Evolutionary conservation across 2,888 invertebrate species (phyloP), one percentile per base, ranked within the genome.

Genomic region (Calameuta idolon): DNA sequence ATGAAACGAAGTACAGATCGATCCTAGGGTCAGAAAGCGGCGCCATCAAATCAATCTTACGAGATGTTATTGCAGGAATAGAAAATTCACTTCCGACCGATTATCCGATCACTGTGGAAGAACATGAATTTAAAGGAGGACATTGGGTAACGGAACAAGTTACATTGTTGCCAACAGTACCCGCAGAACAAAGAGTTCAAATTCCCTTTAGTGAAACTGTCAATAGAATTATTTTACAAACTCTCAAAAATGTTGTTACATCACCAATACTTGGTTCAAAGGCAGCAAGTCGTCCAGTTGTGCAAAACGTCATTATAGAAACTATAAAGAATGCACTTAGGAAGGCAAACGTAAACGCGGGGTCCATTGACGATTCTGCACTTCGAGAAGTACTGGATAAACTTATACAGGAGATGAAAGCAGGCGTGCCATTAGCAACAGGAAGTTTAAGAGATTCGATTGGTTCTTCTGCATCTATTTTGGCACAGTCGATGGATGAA

Each of bases 241-340:
- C 37, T 34, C 74, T 87, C 4, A 81, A 74, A 34, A 71, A 76
- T 1, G 69, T 87, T 55, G n/a, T 85, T 11, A 74, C 74, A 0
- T 77, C 80, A 34, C 83, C 88, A 12, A 83, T 78, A 12, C 73
- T 89, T 1, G 81, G 81, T 11, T 34, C 81, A 73, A 76, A 85
- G 69, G 80, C 81, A 1, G 82, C 80, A 0, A 79, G 74, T 11
- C 77, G 85, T 0, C 84, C 84, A 0, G 35, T 81, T 1, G 82
- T 87, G 0, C 83, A 84, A 69, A 89, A 87, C 69, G 84, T 89
- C 33, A 87, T 90, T 15, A 82, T 88, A 1, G 82, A 86, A 55
- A 82, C 88, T 30, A 77, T 89, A 3, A 85, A 85, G 75, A 79
- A 84, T 76, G 69, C 76, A 5, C 71, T 88, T 9, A 80, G 83